Conservation (phyloP, 2,797 vertebrate genomes). For the Gobionotothen gibberifrons region DNA sequence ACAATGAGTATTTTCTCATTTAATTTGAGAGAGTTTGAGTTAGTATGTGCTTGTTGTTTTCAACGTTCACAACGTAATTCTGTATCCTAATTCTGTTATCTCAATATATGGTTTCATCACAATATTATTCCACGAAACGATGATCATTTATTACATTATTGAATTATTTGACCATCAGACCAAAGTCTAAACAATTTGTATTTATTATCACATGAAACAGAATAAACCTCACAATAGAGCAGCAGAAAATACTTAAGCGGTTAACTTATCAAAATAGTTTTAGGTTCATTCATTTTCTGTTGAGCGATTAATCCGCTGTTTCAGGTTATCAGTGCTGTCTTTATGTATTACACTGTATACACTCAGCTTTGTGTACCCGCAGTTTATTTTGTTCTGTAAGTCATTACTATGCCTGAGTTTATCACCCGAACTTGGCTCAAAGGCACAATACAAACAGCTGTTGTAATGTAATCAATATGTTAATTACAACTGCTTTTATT, state of each 20-base stretch:
- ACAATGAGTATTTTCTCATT: too few species aligned
- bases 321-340: not conserved
- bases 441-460: conserved; percentile 17
- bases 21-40: too few species aligned
- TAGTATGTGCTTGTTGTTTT: too few species aligned
- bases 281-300: not conserved
- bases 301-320: not conserved
- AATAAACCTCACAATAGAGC: not conserved
- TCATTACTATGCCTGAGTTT: conserved; percentile 17
- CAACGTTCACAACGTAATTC: too few species aligned
- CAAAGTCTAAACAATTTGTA: not conserved
- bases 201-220: not conserved
- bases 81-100: too few species aligned
- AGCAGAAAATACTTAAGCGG: not conserved
- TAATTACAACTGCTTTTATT: conserved; percentile 31
- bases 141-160: too few species aligned
- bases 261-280: not conserved
- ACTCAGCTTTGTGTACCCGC: not conserved
- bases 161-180: not conserved
- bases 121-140: too few species aligned
- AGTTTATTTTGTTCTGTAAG: conserved; percentile 3
- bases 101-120: too few species aligned
- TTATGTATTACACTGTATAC: not conserved
- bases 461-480: conserved; percentile 44
- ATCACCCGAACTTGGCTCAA: conserved; percentile 17